Conservation (phyloP, 2,888 invertebrate species). For the Agrilus cyanescens region DNA sequence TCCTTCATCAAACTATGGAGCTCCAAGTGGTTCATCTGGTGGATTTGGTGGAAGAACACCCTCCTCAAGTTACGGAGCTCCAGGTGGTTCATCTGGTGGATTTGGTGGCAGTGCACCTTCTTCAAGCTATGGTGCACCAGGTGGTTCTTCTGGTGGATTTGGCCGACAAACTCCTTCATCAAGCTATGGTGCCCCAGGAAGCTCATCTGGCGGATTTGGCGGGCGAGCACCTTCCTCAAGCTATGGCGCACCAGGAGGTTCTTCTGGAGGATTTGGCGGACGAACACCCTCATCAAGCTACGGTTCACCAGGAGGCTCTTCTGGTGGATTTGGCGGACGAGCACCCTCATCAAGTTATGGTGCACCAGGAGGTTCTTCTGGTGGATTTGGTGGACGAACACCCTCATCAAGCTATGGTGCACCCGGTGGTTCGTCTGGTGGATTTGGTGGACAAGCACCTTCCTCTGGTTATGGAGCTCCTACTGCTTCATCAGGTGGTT, state of each 20-base stretch:
- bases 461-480: conserved; percentile 23
- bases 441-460: conserved; percentile 4
- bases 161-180: background rate
- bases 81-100: background rate
- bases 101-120: background rate
- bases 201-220: too few relatives aligned
- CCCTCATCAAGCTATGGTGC: conserved; percentile 25
- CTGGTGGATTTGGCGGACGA: conserved; percentile 35
- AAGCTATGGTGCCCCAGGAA: background rate
- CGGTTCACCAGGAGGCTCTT: conserved; percentile 24
- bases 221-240: background rate
- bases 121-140: background rate
- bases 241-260: background rate
- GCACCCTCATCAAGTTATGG: conserved; percentile 21
- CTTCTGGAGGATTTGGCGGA: conserved; percentile 10
- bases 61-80: background rate
- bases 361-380: conserved; percentile 26
- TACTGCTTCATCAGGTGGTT: background rate
- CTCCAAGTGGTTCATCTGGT: background rate
- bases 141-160: background rate
- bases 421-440: conserved; percentile 10
- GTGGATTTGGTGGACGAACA: conserved; percentile 16
- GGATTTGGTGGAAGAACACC: background rate
- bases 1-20: background rate
- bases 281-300: conserved; percentile 25